Percentiles rank a stretch among this genome's conserved stretches.
Evolutionary conservation across 2,888 invertebrate genomes (phyloP).

Genomic region (Meghimatium bilineatum): DNA sequence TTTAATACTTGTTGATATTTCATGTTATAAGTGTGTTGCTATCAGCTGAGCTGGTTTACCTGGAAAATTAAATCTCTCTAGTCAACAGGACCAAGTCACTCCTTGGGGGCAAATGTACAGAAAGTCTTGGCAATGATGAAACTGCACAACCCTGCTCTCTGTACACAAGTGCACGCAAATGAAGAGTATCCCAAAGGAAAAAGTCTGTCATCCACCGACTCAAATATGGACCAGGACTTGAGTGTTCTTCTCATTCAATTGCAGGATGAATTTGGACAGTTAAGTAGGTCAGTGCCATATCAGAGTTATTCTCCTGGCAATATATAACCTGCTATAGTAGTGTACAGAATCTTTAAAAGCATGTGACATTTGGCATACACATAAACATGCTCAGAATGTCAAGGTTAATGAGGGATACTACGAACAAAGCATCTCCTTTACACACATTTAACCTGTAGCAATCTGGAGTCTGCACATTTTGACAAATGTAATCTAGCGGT

Average conservation of each 20-base stretch:
- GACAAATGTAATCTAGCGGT: too few relatives aligned
- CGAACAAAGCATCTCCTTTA: too few relatives aligned
- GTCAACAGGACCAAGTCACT: conserved; percentile 74
- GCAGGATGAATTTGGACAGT: conserved; percentile 74
- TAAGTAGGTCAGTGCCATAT: conserved; percentile 70
- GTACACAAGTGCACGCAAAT: conserved; percentile 60
- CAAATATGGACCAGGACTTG: conserved; percentile 67
- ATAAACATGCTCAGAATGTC: too few relatives aligned
- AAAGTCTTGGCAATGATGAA: conserved; percentile 76
- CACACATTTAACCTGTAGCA: too few relatives aligned
- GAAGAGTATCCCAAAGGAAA: conserved; percentile 12
- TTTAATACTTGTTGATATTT: too few relatives aligned
- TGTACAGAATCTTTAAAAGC: too few relatives aligned
- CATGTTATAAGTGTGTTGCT: too few relatives aligned
- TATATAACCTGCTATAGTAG: too few relatives aligned
- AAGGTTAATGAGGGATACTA: too few relatives aligned
- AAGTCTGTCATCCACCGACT: conserved; percentile 53
- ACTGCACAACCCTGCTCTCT: conserved; percentile 73
- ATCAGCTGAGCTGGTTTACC: too few relatives aligned
- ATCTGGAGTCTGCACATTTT: too few relatives aligned
- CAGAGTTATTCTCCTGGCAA: neutral
- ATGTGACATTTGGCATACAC: too few relatives aligned
- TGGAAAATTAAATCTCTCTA: conserved; percentile 45
- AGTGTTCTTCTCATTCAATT: conserved; percentile 72
- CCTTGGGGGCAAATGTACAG: conserved; percentile 76